Percentiles rank a stretch among this genome's conserved stretches.
phyloP scores from a whole-genome alignment of 2,113 vertebrate species.

The Sinocyclocheilus anophthalmus region DNA sequence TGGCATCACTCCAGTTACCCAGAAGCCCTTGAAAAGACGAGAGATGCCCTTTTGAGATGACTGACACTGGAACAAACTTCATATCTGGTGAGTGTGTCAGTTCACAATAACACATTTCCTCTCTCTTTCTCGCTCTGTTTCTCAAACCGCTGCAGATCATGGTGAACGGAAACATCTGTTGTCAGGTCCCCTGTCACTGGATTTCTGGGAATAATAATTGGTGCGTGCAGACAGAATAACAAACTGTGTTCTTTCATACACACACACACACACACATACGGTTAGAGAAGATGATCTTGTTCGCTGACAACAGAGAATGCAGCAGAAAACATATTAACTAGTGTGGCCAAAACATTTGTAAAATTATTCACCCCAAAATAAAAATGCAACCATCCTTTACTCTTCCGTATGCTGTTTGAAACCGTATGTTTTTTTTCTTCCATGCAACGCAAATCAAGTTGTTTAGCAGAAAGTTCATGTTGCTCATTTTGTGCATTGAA shows the following conservation, averaged over 20 bases:
- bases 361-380: neutral
- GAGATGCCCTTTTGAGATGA: constrained; percentile 68
- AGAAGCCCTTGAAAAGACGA: constrained; percentile 38
- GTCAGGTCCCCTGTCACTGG: neutral
- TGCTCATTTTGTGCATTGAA: neutral
- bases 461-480: neutral
- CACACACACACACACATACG: neutral
- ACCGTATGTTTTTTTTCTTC: neutral
- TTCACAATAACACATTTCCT: neutral
- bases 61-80: constrained; percentile 71
- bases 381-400: neutral
- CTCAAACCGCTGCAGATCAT: neutral
- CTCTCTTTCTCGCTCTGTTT: constrained; percentile 1
- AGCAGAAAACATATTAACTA: neutral
- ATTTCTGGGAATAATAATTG: constrained; percentile 5
- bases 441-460: neutral
- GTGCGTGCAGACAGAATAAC: neutral
- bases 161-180: constrained; percentile 41
- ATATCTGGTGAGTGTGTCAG: constrained; percentile 71
- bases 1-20: constrained; percentile 39
- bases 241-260: neutral
- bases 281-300: neutral
- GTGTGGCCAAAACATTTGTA: neutral
- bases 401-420: neutral
- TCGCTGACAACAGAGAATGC: neutral